phyloP scores from a whole-genome alignment of 2,888 invertebrate species.

The Litoditis marina region DNA sequence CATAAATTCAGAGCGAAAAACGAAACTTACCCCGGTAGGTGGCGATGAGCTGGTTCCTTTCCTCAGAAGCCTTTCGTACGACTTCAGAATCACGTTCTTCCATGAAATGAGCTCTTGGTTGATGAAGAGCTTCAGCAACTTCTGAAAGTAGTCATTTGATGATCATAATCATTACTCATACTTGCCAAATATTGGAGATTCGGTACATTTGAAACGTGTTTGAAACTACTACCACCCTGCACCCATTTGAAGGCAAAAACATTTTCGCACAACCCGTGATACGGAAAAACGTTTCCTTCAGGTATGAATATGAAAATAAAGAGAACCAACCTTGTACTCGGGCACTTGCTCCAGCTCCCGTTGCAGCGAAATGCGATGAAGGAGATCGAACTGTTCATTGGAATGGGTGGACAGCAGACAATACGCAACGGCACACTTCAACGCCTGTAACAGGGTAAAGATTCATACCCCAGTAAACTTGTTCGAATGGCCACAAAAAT shows the following conservation, averaged over 20 bases:
- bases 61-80: conserved; percentile 73
- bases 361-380: conserved; percentile 73
- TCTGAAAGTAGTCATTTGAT: conserved; percentile 60
- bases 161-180: no score
- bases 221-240: no score
- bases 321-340: conserved; percentile 45
- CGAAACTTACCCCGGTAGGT: conserved; percentile 29
- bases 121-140: conserved; percentile 84
- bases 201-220: no score
- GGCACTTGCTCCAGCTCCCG: conserved; percentile 53
- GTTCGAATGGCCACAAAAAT: no score
- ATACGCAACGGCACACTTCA: conserved; percentile 88
- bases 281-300: no score
- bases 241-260: no score
- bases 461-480: no score
- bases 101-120: conserved; percentile 93
- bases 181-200: no score
- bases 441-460: no score
- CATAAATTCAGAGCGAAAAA: background rate
- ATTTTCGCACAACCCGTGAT: no score
- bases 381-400: conserved; percentile 94
- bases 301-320: background rate
- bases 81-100: conserved; percentile 76
- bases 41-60: conserved; percentile 62
- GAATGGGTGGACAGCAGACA: conserved; percentile 88